phyloP scores from a whole-genome alignment of 2,797 vertebrate species.

The Mus spretus region DNA sequence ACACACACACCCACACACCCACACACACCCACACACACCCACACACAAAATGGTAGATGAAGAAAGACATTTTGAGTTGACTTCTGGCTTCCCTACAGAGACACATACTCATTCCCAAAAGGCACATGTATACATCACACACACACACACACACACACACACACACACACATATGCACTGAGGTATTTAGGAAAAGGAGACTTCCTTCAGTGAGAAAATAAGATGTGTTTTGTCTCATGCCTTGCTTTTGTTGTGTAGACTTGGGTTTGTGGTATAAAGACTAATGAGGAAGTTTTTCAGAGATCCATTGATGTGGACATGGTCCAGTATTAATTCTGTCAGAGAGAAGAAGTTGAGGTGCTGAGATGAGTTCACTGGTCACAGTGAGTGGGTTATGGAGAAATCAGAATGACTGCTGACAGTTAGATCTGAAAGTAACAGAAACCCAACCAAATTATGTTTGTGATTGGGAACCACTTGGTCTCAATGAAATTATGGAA shows the following conservation, averaged over 20 bases:
- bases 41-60: not conserved
- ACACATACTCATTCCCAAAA: not conserved
- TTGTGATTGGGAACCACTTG: not conserved
- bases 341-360: not conserved
- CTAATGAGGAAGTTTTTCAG: not conserved
- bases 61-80: not conserved
- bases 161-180: not conserved
- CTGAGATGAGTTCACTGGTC: not conserved
- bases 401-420: not conserved
- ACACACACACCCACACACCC: too few relatives aligned
- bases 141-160: not conserved
- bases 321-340: not conserved
- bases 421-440: not conserved
- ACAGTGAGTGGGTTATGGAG: not conserved
- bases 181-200: not conserved
- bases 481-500: not conserved
- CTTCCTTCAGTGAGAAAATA: not conserved
- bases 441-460: not conserved
- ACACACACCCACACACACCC: too few relatives aligned
- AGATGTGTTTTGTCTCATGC: not conserved
- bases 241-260: not conserved
- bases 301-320: not conserved
- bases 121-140: not conserved
- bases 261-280: not conserved
- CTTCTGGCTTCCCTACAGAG: not conserved